Base-by-base conservation (phyloP, 2,113 vertebrate genomes). In the Xyrauchen texanus region DNA sequence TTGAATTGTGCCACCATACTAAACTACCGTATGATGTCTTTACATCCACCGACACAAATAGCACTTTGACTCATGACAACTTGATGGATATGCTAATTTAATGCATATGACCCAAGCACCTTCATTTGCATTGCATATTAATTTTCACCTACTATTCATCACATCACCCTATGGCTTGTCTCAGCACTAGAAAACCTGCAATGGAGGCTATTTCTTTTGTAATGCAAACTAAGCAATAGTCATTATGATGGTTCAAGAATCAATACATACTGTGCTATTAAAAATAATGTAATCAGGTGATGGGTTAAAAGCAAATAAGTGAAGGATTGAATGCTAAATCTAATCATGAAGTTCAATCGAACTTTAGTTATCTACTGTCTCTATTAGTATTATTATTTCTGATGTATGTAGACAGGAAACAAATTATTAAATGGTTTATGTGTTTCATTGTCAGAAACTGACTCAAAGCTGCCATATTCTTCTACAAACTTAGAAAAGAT, bases 161-260 rank as follows among this genome's bases (percentile, higher is more conserved):
- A 21, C 66, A 68, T 52, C 66, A 68, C 42, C 69, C 12, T 45
- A 11, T 58, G 34, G 47, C 69, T 73, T 57, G 49, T 62, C 53
- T 62, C 47, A 13, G 63, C 47, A 68, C 42, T 81, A 34, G 66
- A 82, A 46, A 53, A 6, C 46, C 71, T 58, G 45, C 61, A 77
- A 70, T 63, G 53, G 76, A 63, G 75, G 69, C 82, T 84, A 51
- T 60, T 85, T 82, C 64, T 57, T 71, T 71, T 80, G 60, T 13
- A 2, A 78, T 53, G 57, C 46, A 64, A 58, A 76, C 68, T 5
- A 53, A 55, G 79, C 70, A 73, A 83, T 80, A 83, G 74, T 81
- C 73, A 82, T 11, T 47, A 69, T 57, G 44, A 65, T 71, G 75
- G 71, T 77, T 71, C 11, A 71, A 47, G 63, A 76, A 82, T 82